A percentile compares a stretch with the other conserved stretches of the same genome.
Conservation (phyloP, 35 echinoderm and acorn worm genomes). For the Apostichopus japonicus region DNA sequence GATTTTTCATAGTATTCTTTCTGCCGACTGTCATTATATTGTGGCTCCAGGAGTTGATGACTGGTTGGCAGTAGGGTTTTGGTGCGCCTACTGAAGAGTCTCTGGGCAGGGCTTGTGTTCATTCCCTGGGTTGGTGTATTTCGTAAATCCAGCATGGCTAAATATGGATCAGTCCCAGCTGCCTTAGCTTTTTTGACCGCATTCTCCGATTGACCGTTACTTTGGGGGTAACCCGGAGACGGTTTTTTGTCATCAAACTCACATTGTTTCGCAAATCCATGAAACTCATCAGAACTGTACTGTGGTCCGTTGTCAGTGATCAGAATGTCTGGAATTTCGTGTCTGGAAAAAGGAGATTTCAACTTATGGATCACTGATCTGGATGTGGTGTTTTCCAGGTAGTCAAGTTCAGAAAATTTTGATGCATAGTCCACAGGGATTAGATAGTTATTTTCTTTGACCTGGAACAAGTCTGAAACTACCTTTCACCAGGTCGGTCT, state of each 20-base stretch:
- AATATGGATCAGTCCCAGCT: neutral
- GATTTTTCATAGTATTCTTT: neutral
- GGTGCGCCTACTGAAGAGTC: conserved; percentile 25
- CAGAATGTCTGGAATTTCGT: neutral
- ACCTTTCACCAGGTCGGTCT: conserved; percentile 31
- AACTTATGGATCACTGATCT: neutral
- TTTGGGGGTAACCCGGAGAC: neutral
- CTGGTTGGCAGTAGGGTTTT: neutral
- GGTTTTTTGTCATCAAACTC: neutral
- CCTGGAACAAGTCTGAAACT: neutral
- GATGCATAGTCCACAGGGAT: conserved; percentile 72
- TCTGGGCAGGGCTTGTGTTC: neutral
- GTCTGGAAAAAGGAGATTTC: conserved; percentile 6
- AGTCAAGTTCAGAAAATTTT: conserved; percentile 59
- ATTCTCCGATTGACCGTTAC: conserved; percentile 6
- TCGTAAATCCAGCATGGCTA: neutral
- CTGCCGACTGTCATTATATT: neutral
- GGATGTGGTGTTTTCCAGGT: neutral
- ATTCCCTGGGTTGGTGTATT: neutral
- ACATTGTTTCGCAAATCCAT: neutral
- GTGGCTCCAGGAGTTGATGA: neutral
- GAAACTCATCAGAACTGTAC: neutral
- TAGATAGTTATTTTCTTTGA: neutral
- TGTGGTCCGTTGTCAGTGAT: conserved; percentile 11
- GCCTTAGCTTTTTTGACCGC: conserved; percentile 31